These are phyloP conservation scores for Apostichopus japonicus DNA, from an alignment of 35 echinoderm and acorn worm genomes.

Conservation along the genomic window DNA sequence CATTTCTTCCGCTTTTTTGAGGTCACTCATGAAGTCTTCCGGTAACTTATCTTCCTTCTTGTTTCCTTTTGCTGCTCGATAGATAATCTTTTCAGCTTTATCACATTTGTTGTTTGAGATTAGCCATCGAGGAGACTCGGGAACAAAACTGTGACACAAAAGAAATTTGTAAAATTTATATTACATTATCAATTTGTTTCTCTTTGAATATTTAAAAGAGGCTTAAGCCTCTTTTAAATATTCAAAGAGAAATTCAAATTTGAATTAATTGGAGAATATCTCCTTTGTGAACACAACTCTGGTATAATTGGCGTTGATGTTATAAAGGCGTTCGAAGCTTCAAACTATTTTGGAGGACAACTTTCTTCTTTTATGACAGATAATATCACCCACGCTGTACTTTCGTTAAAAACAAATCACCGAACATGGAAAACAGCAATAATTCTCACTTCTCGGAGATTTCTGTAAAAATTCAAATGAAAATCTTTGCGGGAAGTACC, in stretches of 20 bases:
- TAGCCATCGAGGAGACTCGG: slow-evolving; percentile 68
- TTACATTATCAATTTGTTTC: background rate
- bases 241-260: background rate
- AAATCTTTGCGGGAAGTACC: too few species aligned
- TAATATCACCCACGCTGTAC: background rate
- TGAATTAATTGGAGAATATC: too few species aligned
- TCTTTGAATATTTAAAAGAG: too few species aligned
- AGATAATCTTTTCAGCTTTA: slow-evolving; percentile 61
- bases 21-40: slow-evolving; percentile 43
- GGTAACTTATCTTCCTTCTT: slow-evolving; percentile 49
- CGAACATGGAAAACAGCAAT: background rate
- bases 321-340: too few species aligned
- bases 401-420: background rate
- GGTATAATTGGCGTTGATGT: too few species aligned
- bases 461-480: too few species aligned
- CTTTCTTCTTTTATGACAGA: too few species aligned
- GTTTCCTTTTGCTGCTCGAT: slow-evolving; percentile 40
- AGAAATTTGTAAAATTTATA: background rate
- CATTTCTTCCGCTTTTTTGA: slow-evolving; percentile 27
- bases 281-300: too few species aligned
- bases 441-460: too few species aligned
- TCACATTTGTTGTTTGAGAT: slow-evolving; percentile 55
- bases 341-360: too few species aligned
- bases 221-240: too few species aligned
- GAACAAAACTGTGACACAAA: slow-evolving; percentile 44